Conservation (phyloP, 1,140 invertebrate genomes). For the Cephus cinctus region DNA sequence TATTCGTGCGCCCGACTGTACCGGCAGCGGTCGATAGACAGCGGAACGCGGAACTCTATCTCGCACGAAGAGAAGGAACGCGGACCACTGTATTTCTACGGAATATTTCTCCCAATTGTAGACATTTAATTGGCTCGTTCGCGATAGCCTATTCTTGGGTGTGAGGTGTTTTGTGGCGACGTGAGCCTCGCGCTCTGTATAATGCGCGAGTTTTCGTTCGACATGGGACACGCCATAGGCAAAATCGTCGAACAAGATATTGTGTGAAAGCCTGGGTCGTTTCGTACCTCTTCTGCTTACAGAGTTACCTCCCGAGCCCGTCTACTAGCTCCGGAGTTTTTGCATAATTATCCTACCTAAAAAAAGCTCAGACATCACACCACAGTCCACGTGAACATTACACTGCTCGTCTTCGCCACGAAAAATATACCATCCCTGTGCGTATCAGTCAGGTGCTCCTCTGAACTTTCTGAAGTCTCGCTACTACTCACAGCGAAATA, state of each 20-base stretch:
- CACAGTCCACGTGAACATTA: not conserved
- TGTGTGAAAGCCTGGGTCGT: no score
- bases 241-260: not conserved
- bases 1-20: constrained; percentile 4
- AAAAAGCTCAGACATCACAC: not conserved
- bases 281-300: no score
- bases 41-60: constrained; percentile 28
- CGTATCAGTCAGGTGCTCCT: not conserved
- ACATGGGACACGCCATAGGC: not conserved
- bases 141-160: constrained; percentile 12
- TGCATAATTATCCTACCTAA: constrained; percentile 1
- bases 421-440: not conserved
- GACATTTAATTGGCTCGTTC: constrained; percentile 10
- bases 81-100: constrained; percentile 26
- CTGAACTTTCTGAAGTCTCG: not conserved
- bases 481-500: not conserved
- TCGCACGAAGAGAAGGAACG: constrained; percentile 19
- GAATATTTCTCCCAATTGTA: constrained; percentile 2
- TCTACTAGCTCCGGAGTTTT: not conserved
- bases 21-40: constrained; percentile 22
- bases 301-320: not conserved
- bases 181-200: not conserved
- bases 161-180: constrained; percentile 16
- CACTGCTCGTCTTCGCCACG: not conserved
- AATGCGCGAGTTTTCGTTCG: not conserved